Percentiles rank a stretch among this genome's conserved stretches.
Evolutionary conservation across 2,888 invertebrate genomes (phyloP).

Genomic region (Polymixis flavicincta): DNA sequence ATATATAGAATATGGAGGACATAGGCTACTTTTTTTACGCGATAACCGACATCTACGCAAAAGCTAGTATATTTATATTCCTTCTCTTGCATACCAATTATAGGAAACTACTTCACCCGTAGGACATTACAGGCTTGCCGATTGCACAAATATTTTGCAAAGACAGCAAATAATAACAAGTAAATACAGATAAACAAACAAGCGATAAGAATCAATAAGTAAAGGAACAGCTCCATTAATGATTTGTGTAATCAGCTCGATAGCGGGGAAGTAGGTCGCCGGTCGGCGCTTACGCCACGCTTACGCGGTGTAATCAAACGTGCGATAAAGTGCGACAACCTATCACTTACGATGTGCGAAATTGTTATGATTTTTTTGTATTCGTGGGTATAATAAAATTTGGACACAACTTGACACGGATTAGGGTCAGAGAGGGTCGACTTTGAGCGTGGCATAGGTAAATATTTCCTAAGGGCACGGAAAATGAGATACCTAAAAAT

Average conservation of each 20-base stretch:
- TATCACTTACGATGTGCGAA: conserved; percentile 13
- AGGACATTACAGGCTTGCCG: neutral
- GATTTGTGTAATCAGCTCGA: conserved; percentile 55
- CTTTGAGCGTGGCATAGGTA: neutral
- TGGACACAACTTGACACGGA: neutral
- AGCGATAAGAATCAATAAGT: conserved; percentile 43
- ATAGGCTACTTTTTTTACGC: too few relatives aligned
- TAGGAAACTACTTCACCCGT: neutral
- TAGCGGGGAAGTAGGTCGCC: conserved; percentile 56
- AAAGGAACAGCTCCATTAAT: conserved; percentile 38
- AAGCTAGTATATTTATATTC: too few relatives aligned
- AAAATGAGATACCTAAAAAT: neutral
- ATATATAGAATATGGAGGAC: too few relatives aligned
- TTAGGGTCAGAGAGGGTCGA: neutral
- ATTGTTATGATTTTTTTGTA: neutral
- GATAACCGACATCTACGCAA: too few relatives aligned
- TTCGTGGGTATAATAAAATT: neutral
- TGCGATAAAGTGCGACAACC: conserved; percentile 44
- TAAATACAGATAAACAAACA: conserved; percentile 25
- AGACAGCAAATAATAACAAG: conserved; percentile 21
- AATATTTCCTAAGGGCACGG: neutral
- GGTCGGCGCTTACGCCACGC: conserved; percentile 48
- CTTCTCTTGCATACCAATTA: too few relatives aligned
- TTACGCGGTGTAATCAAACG: conserved; percentile 46
- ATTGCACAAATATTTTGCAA: conserved; percentile 7